These are phyloP conservation scores for Platorchestia sp. DNA, from an alignment of 1,140 invertebrate genomes.

Conservation along the genomic window DNA sequence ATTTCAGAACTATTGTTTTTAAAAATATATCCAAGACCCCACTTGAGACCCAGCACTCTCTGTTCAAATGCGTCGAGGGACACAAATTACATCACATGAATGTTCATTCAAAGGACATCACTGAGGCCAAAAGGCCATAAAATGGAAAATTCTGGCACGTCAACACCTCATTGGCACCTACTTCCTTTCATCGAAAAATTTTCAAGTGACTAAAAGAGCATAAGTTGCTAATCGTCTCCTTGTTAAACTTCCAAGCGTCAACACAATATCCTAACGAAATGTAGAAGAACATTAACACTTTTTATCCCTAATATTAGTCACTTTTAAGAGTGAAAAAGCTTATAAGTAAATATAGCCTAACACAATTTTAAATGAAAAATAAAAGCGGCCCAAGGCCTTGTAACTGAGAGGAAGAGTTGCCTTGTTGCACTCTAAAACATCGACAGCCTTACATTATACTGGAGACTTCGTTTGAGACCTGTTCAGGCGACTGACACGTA, in stretches of 20 bases:
- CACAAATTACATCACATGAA: not conserved
- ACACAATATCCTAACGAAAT: not conserved
- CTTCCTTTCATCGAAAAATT: not conserved
- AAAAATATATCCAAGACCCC: too few species aligned
- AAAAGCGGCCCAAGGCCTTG: not conserved
- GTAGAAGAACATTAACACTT: not conserved
- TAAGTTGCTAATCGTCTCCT: not conserved
- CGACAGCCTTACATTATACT: not conserved
- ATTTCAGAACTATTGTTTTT: not conserved
- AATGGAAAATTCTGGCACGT: not conserved
- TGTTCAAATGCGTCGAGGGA: not conserved
- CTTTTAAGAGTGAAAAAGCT: not conserved
- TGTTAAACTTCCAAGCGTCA: not conserved
- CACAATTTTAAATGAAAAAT: not conserved
- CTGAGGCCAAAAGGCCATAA: not conserved
- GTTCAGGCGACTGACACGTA: not conserved
- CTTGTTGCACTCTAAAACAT: not conserved
- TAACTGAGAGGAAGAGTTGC: not conserved
- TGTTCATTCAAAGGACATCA: not conserved
- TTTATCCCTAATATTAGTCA: not conserved
- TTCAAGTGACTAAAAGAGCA: not conserved
- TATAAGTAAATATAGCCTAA: not conserved
- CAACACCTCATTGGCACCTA: not conserved
- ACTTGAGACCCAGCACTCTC: not conserved
- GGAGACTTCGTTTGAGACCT: not conserved